These are phyloP conservation scores for Dysmachus trigonus DNA, from an alignment of 2,888 invertebrate species.

Conservation along the genomic window DNA sequence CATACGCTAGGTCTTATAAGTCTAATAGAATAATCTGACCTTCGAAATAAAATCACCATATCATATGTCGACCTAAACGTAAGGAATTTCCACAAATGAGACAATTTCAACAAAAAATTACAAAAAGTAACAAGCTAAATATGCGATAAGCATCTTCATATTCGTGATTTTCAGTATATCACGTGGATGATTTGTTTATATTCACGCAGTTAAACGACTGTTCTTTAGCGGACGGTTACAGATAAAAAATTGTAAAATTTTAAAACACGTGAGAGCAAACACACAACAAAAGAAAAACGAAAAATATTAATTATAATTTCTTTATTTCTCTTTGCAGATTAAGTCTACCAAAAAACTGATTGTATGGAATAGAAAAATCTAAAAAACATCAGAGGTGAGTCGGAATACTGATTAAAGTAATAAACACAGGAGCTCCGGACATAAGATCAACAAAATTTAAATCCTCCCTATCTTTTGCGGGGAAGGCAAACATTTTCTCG, in stretches of 20 bases:
- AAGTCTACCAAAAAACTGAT: not conserved
- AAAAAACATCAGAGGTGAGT: not conserved
- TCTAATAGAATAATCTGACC: no score
- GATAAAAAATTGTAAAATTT: not conserved
- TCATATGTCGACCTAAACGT: not conserved
- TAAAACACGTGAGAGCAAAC: not conserved
- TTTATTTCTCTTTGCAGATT: not conserved
- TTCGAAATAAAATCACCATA: no score
- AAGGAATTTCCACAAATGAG: not conserved
- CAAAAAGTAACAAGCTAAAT: not conserved
- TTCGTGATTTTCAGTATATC: not conserved
- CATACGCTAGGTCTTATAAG: no score
- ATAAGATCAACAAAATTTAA: not conserved
- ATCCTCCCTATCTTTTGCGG: not conserved
- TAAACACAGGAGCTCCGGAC: not conserved
- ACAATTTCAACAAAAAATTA: not conserved
- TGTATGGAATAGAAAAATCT: constrained; percentile 8
- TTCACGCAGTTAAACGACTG: not conserved
- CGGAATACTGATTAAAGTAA: not conserved
- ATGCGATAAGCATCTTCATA: not conserved
- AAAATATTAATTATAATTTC: not conserved
- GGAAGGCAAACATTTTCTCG: not conserved
- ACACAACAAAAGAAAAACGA: no score
- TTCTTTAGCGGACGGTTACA: not conserved
- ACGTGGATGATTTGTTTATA: not conserved